Evolutionary conservation across 2,113 vertebrate genomes (phyloP), one percentile per base, ranked within the genome.

Genomic region (Girardinichthys multiradiatus): DNA sequence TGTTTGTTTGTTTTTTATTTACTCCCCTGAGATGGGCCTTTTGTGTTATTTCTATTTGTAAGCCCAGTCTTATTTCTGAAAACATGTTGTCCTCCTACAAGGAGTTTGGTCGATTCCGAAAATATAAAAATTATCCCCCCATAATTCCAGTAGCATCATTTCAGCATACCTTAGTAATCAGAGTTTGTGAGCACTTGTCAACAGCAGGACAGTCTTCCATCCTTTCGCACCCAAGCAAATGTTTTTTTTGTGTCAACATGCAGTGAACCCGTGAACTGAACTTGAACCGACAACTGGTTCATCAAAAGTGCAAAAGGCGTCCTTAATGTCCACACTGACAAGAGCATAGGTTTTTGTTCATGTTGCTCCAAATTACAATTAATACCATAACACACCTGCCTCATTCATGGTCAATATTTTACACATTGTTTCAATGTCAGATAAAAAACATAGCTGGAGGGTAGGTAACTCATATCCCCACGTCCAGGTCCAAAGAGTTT

Each of bases 211-310:
- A 59, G 4, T 29, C 28, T 14, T 15, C 13, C 19, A 27, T 28
- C 27, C 8, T 59, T 59, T 59, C 64, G 29, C 39, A 48, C 37
- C 19, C 27, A 1, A 15, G 15, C 26, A 19, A 19, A 17, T 21
- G 24, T 11, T 35, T 8, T 12, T 42, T 35, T 4, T 24, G 33
- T 4, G 5, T 71, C 58, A 84, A 74, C 80, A 73, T 7, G 33
- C 30, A 28, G 30, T 85, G 80, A 85, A 90, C 86, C 57, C 68
- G 30, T 90, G 86, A 90, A 90, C 90, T 89, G 85, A 90, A 91
- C 91, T 92, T 92, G 90, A 92, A 86, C 90, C 13, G 24, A 12
- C 11, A 21, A 45, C 42, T 17, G 31, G 79, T 82, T 92, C 87
- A 86, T 70, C 1, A 28, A 15, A 67, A 66, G 88, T 72, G 10